Evolutionary conservation across 2,888 invertebrate species (phyloP).

Genomic region (Polydesmus complanatus): DNA sequence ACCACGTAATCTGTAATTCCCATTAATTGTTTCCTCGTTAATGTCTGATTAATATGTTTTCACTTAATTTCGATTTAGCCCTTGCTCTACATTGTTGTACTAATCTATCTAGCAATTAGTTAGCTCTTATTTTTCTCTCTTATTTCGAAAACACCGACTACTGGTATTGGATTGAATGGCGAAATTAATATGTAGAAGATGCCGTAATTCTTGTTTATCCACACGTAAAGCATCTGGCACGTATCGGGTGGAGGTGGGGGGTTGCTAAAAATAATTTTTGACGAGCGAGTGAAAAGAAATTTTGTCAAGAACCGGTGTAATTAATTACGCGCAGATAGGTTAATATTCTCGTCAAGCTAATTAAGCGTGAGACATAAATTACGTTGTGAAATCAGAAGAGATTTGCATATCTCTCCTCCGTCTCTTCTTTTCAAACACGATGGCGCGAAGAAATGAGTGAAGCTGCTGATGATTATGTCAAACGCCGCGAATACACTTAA

Average conservation of each 20-base stretch:
- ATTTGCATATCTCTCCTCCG: conserved; percentile 2
- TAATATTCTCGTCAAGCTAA: conserved; percentile 15
- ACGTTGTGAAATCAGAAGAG: conserved; percentile 6
- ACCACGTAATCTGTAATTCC: too few species aligned
- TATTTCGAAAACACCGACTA: too few species aligned
- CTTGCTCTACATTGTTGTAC: too few species aligned
- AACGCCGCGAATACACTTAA: background rate
- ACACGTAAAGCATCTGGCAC: too few species aligned
- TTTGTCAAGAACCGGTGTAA: background rate
- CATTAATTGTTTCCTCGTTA: too few species aligned
- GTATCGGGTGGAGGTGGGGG: background rate
- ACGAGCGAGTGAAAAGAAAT: conserved; percentile 1
- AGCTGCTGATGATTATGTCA: background rate
- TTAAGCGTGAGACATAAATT: conserved; percentile 15
- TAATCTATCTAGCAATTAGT: too few species aligned
- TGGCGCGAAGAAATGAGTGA: background rate
- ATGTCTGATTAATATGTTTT: too few species aligned
- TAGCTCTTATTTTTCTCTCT: too few species aligned
- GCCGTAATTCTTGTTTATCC: too few species aligned
- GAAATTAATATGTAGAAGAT: too few species aligned
- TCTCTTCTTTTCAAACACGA: background rate
- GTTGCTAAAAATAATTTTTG: background rate
- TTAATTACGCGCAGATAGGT: conserved; percentile 14
- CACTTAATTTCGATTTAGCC: too few species aligned
- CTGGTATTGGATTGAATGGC: too few species aligned